Conservation (phyloP, 1,140 invertebrate genomes). For the Diuraphis noxia region DNA sequence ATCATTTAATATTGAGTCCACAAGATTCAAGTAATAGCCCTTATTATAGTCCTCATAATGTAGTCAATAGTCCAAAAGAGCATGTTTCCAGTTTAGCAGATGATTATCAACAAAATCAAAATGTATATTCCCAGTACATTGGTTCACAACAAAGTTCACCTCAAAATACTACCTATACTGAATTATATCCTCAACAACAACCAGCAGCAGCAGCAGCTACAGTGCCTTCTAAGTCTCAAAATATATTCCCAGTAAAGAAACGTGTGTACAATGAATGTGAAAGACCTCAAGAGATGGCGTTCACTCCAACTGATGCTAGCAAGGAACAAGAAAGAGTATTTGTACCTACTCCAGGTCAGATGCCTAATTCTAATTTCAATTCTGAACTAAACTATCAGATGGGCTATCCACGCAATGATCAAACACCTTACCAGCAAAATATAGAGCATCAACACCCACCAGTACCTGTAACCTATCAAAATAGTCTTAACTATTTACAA, state of each 20-base stretch:
- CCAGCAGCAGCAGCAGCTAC: background rate
- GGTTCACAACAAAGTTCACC: slow-evolving; percentile 39
- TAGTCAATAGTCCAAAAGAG: slow-evolving; percentile 22
- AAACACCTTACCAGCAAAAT: slow-evolving; percentile 33
- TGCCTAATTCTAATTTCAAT: slow-evolving; percentile 56
- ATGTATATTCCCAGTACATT: slow-evolving; percentile 20
- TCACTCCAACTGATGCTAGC: slow-evolving; percentile 55
- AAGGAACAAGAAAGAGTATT: slow-evolving; percentile 55
- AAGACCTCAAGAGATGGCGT: slow-evolving; percentile 52
- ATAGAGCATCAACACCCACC: slow-evolving; percentile 25
- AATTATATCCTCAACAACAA: slow-evolving; percentile 42
- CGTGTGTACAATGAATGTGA: slow-evolving; percentile 65
- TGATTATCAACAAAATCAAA: slow-evolving; percentile 46
- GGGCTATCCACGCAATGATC: slow-evolving; percentile 29
- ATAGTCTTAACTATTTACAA: slow-evolving; percentile 44
- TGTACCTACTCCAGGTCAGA: slow-evolving; percentile 57
- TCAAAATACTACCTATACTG: slow-evolving; percentile 32
- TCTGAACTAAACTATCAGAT: slow-evolving; percentile 31
- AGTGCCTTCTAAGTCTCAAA: slow-evolving; percentile 1
- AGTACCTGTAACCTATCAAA: slow-evolving; percentile 37
- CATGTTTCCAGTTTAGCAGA: slow-evolving; percentile 40
- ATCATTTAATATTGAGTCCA: slow-evolving; percentile 52
- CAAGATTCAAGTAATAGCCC: slow-evolving; percentile 53
- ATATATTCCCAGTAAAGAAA: slow-evolving; percentile 63
- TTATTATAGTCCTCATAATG: slow-evolving; percentile 50